Conservation (phyloP, 2,888 invertebrate species). For the Nezara viridula region DNA sequence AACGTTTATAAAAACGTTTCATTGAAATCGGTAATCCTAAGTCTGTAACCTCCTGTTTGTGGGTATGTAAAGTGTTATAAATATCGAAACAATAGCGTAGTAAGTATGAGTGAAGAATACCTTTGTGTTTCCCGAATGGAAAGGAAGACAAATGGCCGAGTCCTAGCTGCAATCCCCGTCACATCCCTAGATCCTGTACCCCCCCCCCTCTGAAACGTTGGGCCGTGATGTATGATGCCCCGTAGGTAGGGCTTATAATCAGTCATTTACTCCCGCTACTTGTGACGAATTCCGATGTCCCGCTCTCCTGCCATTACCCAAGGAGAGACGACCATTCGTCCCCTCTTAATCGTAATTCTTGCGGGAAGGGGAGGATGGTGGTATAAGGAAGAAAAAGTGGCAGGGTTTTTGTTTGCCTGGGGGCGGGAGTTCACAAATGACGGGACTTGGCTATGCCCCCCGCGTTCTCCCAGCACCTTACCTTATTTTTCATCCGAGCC, state of each 20-base stretch:
- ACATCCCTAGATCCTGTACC: background rate
- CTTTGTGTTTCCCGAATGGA: background rate
- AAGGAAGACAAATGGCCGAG: background rate
- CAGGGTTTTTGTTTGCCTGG: conserved; percentile 52
- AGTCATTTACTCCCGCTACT: conserved; percentile 53
- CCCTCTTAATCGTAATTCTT: conserved; percentile 57
- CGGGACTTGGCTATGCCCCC: conserved; percentile 51
- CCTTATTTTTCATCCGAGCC: conserved; percentile 57
- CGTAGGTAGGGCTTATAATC: conserved; percentile 45
- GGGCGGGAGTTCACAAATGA: conserved; percentile 54
- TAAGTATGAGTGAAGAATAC: background rate
- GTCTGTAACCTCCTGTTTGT: no score
- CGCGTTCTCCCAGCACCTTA: conserved; percentile 37
- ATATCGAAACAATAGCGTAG: background rate
- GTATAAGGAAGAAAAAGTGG: conserved; percentile 58
- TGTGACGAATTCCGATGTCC: conserved; percentile 53
- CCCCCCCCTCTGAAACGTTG: background rate
- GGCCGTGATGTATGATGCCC: background rate
- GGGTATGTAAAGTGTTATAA: background rate
- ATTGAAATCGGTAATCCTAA: no score
- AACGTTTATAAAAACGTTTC: no score
- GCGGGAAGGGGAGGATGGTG: background rate
- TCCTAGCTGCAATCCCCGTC: background rate
- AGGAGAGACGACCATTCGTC: background rate
- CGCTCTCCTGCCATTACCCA: background rate